Base-by-base conservation (phyloP, 2,113 vertebrate species). In the Gnathonemus longibarbis region DNA sequence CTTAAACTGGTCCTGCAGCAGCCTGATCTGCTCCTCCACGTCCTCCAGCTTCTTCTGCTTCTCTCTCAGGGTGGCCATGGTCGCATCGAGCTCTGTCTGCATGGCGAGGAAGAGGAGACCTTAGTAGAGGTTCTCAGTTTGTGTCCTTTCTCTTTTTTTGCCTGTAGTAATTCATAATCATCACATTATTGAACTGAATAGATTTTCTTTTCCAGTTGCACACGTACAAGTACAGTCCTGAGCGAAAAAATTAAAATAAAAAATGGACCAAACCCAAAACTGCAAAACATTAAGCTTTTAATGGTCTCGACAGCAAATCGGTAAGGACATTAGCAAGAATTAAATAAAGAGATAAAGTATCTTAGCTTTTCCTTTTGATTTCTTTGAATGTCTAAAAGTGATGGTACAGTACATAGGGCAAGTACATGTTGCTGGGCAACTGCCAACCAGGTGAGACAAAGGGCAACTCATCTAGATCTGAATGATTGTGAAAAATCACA, bases 41-140 rank as follows among this genome's bases (percentile, higher is more conserved):
- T 96, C 92, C 91, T 93, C 95, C 46, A 98, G 92, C 90, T 96
- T 94, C 1, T 90, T 87, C 91, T 97, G 96, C 88, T 97, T 97
- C 90, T 97, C 95, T 92, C 6, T 94, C 84, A 98, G 93, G 21
- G 95, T 96, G 58, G 93, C 91, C 95, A 97, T 94, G 2, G 96
- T 97, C 19, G 90, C 35, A 74, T 97, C 96, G 88, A 98, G 96
- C 90, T 98, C 97, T n/a, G 92, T 93, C 97, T 97, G 91, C 66
- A 87, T 15, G 9, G 70, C 8, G 92, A 35, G 6, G 17, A 10
- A 50, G 66, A 46, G n/a, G 49, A 10, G 45, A 89, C 35, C 17
- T 88, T 42, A 62, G 42, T 24, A 45, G 42, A 3, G 21, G 21
- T 10, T 77, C 27, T 84, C 80, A 19, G 35, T 83, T 17, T 80